These are phyloP conservation scores for Furcula furcula DNA, from an alignment of 2,888 invertebrate species.

Conservation along the genomic window DNA sequence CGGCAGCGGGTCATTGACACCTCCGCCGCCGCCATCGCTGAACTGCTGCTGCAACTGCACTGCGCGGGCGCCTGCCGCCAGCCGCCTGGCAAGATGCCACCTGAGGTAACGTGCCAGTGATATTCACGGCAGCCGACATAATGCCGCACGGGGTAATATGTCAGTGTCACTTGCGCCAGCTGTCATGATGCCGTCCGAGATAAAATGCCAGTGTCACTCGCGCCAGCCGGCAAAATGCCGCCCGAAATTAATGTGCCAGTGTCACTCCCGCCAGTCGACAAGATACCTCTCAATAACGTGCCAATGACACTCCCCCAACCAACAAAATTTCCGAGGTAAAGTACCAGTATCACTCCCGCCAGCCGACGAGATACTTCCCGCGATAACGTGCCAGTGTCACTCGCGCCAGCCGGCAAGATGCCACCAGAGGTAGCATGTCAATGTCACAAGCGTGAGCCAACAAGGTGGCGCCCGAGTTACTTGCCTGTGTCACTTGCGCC, in stretches of 20 bases:
- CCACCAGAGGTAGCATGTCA: conserved; percentile 56
- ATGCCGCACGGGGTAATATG: neutral
- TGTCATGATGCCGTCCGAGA: neutral
- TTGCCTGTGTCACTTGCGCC: conserved; percentile 67
- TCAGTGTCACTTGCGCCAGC: neutral
- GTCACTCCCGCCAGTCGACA: too few relatives aligned
- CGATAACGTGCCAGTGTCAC: too few relatives aligned
- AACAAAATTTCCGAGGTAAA: neutral
- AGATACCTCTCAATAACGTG: conserved; percentile 32
- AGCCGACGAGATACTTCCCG: neutral
- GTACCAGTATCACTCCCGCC: neutral
- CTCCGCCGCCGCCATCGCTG: conserved; percentile 73
- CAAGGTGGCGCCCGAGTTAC: neutral
- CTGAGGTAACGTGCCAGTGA: conserved; percentile 46
- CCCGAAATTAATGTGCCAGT: too few relatives aligned
- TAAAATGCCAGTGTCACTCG: too few relatives aligned
- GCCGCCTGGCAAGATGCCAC: conserved; percentile 66
- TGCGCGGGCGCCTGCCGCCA: conserved; percentile 69
- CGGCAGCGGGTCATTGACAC: conserved; percentile 83
- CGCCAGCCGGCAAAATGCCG: too few relatives aligned
- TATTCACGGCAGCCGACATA: neutral
- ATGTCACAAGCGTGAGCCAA: neutral
- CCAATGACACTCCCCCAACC: neutral
- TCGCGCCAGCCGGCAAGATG: conserved; percentile 65
- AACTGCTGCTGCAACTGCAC: conserved; percentile 72